Evolutionary conservation across 1,140 invertebrate genomes (phyloP), one percentile per base, ranked within the genome.

Genomic region (Pseudomyrmex sp.): DNA sequence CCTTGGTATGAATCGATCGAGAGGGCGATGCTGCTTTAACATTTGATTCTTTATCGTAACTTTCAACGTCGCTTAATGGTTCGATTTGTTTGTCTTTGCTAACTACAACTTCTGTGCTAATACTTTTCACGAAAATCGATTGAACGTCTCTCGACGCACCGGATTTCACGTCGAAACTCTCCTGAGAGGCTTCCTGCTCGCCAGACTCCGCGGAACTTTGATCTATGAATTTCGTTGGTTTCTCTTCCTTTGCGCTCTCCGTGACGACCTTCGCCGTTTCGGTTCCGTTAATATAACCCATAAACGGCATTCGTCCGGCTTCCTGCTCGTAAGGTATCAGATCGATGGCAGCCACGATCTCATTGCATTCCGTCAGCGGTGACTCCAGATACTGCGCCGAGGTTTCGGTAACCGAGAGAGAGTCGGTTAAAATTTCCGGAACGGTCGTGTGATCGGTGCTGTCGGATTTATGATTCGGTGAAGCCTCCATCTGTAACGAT

Each of bases 311-410:
- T 52, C 56, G 80, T 9, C 20, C 0, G 2, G 2, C 20, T 69
- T 94, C 92, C 73, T 90, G 88, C 54, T 94, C 91, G 65, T 94
- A 93, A 0, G 91, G 91, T 61, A 94, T 93, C 66, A 92, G 85
- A 84, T 94, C 93, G 0, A 90, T 89, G 68, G 87, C 90, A 0
- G 89, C 84, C 26, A 88, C 87, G 52, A 92, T 92, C 72, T 93
- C 92, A 61, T 94, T 93, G 79, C 90, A 93, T 88, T 94, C 93
- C 1, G 92, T 93, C 15, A 94, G 83, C 5, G 93, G 93, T 1
- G 93, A 94, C 61, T 94, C 93, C 54, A 93, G 79, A 69, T 94
- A 93, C 70, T 93, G 93, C 10, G 92, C 90, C 1, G 93, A 93
- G 1, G 89, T 92, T 77, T 94, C 93, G n/a, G 93, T 94, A 13